Conservation (phyloP, 2,113 vertebrate species). For the Oncorhynchus mykiss region DNA sequence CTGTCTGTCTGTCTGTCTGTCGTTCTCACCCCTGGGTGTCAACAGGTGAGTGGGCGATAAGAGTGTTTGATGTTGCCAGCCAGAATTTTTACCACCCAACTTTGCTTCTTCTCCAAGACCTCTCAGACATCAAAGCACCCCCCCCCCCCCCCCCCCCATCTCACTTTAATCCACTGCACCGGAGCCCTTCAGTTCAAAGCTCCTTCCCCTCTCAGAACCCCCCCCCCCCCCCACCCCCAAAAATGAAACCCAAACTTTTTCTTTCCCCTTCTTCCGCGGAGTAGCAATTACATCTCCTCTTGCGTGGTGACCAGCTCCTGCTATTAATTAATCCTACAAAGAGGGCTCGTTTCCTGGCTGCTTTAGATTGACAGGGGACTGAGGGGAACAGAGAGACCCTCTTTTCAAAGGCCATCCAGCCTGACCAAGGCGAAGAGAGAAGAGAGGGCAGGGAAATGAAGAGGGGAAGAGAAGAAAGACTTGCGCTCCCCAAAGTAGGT, state of each 20-base stretch:
- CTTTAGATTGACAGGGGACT: conserved; percentile 93
- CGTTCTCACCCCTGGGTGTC: conserved; percentile 68
- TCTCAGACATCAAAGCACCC: conserved; percentile 96
- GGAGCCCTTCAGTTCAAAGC: conserved; percentile 96
- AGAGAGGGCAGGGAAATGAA: conserved; percentile 55
- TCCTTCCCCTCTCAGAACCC: conserved; percentile 87
- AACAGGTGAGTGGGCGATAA: conserved; percentile 87
- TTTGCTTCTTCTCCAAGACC: conserved; percentile 87
- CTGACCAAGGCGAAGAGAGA: conserved; percentile 83
- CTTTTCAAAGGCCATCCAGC: conserved; percentile 90
- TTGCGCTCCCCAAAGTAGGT: conserved; percentile 75
- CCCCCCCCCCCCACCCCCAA: conserved; percentile 71
- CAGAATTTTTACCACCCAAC: conserved; percentile 89
- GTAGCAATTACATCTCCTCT: conserved; percentile 93
- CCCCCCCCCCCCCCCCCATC: conserved; percentile 78
- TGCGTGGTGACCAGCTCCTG: conserved; percentile 88
- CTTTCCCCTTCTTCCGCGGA: conserved; percentile 82
- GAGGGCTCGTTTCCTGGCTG: conserved; percentile 96
- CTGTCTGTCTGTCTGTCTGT: conserved; percentile 15
- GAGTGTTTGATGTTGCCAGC: conserved; percentile 90
- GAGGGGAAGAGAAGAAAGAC: conserved; percentile 81
- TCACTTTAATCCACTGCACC: conserved; percentile 96
- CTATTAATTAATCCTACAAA: conserved; percentile 99
- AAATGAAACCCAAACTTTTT: conserved; percentile 91
- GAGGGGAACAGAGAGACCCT: conserved; percentile 78